Evolutionary conservation across 2,113 vertebrate genomes (phyloP).

Genomic region (Oreochromis aureus): DNA sequence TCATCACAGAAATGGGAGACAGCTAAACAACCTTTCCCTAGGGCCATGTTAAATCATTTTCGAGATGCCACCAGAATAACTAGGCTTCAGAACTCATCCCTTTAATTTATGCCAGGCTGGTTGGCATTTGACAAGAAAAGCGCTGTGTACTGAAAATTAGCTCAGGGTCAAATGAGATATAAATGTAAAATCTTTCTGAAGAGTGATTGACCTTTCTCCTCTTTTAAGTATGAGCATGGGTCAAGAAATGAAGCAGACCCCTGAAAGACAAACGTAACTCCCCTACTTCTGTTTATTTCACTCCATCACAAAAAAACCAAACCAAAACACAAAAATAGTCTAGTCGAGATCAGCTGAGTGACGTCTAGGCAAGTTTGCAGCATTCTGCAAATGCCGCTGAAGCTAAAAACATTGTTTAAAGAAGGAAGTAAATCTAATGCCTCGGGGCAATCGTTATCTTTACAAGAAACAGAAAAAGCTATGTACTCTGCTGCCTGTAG

Average conservation of each 20-base stretch:
- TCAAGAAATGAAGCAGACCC: neutral
- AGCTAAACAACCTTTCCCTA: slow-evolving; percentile 1
- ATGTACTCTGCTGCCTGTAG: neutral
- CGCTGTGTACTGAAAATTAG: slow-evolving; percentile 1
- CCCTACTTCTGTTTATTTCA: neutral
- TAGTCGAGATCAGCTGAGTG: neutral
- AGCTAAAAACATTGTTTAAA: slow-evolving; percentile 24
- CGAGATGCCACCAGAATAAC: slow-evolving; percentile 33
- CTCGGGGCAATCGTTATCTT: slow-evolving; percentile 7
- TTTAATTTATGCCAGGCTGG: slow-evolving; percentile 2
- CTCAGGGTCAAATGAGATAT: slow-evolving; percentile 15
- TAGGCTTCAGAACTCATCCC: neutral
- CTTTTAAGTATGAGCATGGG: neutral
- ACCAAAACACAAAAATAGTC: neutral
- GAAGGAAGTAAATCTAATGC: slow-evolving; percentile 15
- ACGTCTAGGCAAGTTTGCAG: neutral
- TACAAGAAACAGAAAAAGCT: slow-evolving; percentile 6
- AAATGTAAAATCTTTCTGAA: neutral
- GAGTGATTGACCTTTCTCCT: neutral
- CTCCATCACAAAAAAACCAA: fast-evolving
- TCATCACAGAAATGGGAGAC: slow-evolving; percentile 21
- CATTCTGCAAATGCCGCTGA: slow-evolving; percentile 30
- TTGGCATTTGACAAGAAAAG: slow-evolving; percentile 14
- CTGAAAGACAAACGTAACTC: neutral
- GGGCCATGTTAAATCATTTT: slow-evolving; percentile 25